Evolutionary conservation across 2,888 invertebrate genomes (phyloP).

Genomic region (Latheticus oryzae): DNA sequence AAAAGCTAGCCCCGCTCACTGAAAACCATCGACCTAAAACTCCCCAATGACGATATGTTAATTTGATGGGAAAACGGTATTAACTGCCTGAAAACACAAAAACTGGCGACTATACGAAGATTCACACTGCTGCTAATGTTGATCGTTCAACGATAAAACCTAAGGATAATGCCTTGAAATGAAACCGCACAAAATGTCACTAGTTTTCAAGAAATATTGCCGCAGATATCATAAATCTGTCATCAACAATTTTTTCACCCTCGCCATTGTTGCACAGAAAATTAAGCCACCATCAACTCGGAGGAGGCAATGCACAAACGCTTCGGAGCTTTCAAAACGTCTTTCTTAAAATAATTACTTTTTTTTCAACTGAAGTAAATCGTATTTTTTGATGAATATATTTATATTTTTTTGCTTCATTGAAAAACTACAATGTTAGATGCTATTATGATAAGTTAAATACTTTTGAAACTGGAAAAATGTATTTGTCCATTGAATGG

Average conservation of each 20-base stretch:
- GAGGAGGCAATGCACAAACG: too few relatives aligned
- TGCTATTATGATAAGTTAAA: too few relatives aligned
- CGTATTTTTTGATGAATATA: too few relatives aligned
- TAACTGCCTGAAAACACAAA: conserved; percentile 37
- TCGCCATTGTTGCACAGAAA: conserved; percentile 7
- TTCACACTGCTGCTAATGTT: conserved; percentile 18
- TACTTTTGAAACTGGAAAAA: too few relatives aligned
- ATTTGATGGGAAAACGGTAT: conserved; percentile 48
- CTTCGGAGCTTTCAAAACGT: too few relatives aligned
- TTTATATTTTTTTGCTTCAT: too few relatives aligned
- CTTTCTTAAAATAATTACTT: too few relatives aligned
- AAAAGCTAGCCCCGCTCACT: conserved; percentile 51
- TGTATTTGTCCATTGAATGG: too few relatives aligned
- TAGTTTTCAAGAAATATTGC: conserved; percentile 11
- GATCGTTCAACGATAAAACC: conserved; percentile 20
- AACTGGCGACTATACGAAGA: conserved; percentile 28
- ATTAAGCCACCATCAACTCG: conserved; percentile 20
- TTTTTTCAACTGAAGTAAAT: too few relatives aligned
- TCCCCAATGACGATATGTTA: conserved; percentile 54
- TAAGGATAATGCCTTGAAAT: conserved; percentile 15
- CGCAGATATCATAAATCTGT: conserved; percentile 17
- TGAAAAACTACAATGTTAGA: too few relatives aligned
- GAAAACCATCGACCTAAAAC: conserved; percentile 46
- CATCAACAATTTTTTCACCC: conserved; percentile 19
- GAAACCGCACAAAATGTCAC: conserved; percentile 16